Base-by-base conservation (phyloP, 2,113 vertebrate species). In the Myotis brandtii region DNA sequence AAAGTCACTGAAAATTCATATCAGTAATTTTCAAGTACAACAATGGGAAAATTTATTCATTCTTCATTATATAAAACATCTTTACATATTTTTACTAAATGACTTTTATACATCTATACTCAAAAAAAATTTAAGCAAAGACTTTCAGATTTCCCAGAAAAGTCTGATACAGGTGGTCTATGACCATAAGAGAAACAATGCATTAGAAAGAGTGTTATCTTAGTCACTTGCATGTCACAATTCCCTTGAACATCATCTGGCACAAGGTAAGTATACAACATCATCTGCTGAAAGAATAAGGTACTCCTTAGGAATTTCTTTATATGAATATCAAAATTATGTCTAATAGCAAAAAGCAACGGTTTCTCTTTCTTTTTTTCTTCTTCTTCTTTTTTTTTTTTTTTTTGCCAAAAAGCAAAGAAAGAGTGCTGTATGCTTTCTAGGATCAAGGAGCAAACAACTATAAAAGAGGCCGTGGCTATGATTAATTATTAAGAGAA, bases 1-100 rank as follows among this genome's bases (percentile, higher is more conserved):
- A 46, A 95, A 30, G 48, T 96, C 37, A 88, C 20, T 91, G 18
- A 72, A 80, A 93, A 88, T 82, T 69, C 27, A 87, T 40, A 90
- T 92, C n/a, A 81, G 5, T 18, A 77, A 76, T 54, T n/a, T 85
- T 72, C 6, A 21, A 73, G 50, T n/a, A 88, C 21, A 67, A 76
- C 12, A 64, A 82, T 48, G 18, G 34, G 37, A 89, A 90, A 89
- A 64, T 34, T 70, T 43, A 84, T 32, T 92, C 20, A 91, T 20
- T 92, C 40, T 81, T 89, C 21, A 81, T 73, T 95, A 77, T 50
- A 54, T 20, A 86, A 93, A 89, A 79, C 2, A 46, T 64, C n/a
- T 70, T 91, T 56, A 83, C 27, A 54, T 32, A 52, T 48, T 73
- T 86, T 70, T 62, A 92, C 32, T 95, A 90, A 62, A 48, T 27